Evolutionary conservation across 2,797 vertebrate species (phyloP).

Genomic region (Luscinia megarhynchos): DNA sequence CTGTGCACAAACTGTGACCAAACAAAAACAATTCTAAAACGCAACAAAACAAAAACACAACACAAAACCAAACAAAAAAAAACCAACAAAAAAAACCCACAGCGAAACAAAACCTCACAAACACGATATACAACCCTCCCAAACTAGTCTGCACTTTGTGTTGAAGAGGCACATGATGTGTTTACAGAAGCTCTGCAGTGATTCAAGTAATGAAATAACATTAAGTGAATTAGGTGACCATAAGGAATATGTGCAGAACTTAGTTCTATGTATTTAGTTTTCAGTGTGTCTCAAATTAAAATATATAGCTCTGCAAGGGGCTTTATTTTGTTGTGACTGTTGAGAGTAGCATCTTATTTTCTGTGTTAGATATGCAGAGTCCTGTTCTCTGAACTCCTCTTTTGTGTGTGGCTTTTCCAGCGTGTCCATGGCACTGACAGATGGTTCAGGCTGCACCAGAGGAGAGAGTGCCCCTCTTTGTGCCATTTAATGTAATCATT

Average conservation of each 20-base stretch:
- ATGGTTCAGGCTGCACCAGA: not conserved
- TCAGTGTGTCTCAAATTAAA: not conserved
- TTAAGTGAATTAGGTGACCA: not conserved
- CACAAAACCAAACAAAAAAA: not conserved
- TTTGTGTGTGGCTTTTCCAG: not conserved
- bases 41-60: rapidly evolving
- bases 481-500: not conserved
- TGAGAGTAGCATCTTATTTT: not conserved
- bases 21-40: not conserved
- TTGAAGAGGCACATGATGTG: rapidly evolving
- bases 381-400: not conserved
- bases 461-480: not conserved
- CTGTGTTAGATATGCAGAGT: not conserved
- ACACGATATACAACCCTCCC: rapidly evolving
- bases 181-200: not conserved
- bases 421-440: not conserved
- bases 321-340: not conserved
- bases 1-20: not conserved
- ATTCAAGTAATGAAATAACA: not conserved
- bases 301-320: not conserved
- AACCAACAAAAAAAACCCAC: too few relatives aligned
- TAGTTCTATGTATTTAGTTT: not conserved
- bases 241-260: not conserved
- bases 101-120: not conserved
- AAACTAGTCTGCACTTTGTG: not conserved